Conservation (phyloP, 2,113 vertebrate genomes). For the Pyrgilauda ruficollis region DNA sequence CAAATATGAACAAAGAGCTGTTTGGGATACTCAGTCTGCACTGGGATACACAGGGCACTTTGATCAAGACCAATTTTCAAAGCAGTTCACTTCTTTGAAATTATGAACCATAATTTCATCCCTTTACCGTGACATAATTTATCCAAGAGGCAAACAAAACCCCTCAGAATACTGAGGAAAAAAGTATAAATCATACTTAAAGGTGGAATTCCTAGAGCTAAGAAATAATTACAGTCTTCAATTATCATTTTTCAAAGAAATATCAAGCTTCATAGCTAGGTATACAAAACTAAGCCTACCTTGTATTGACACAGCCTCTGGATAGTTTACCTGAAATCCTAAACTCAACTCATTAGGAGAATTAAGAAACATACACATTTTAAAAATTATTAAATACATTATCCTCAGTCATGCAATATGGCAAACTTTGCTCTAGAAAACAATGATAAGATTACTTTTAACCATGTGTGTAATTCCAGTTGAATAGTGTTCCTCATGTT, state of each 20-base stretch:
- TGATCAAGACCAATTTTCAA: neutral
- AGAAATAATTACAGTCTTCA: neutral
- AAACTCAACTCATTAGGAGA: neutral
- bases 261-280: neutral
- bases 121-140: neutral
- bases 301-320: neutral
- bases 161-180: neutral
- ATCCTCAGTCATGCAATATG: neutral
- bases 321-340: neutral
- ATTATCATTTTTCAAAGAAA: neutral
- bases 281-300: neutral
- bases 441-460: accelerated
- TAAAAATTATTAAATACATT: neutral
- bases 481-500: neutral
- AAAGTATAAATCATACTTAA: neutral
- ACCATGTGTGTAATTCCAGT: neutral
- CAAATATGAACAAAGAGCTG: neutral
- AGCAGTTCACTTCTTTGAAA: neutral
- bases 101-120: neutral
- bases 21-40: neutral
- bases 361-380: neutral
- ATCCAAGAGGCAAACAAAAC: neutral
- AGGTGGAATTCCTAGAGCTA: neutral
- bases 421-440: neutral
- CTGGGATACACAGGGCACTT: neutral